Evolutionary conservation across 2,113 vertebrate genomes (phyloP), one percentile per base, ranked within the genome.

Genomic region (Odontophorus gujanensis): DNA sequence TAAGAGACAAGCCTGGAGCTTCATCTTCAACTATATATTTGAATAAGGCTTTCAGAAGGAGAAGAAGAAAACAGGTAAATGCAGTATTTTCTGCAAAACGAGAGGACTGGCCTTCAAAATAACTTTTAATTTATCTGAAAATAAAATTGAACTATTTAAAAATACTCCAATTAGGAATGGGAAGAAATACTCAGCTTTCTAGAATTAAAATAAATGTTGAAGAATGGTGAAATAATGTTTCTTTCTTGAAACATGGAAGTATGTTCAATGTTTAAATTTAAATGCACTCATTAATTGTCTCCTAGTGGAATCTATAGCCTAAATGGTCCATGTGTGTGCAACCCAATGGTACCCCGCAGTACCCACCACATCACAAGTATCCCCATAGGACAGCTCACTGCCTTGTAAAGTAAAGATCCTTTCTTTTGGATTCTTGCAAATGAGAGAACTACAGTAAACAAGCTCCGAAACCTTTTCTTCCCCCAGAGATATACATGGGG

Each of bases 31-130:
- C 55, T 89, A 90, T 83, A 10, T 84, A 67, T 85, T 85, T 77
- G 42, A 95, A 77, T 32, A 63, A 4, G 26, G 15, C 14, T 91
- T 95, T 90, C 89, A 81, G 85, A 95, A 86, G 48, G 16, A 85
- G 57, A 32, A 61, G 93, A 85, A 85, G 85, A 51, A 53, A 76
- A 87, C n/a, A 83, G 81, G 50, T 22, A 85, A 85, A 90, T 21
- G 42, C 18, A 73, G 6, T 79, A 58, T 66, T 81, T 95, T 65
- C 28, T 71, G 24, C 38, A 43, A 79, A 42, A 85, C 11, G 15
- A 76, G 69, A 78, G 1, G 2, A 57, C 15, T 85, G 51, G 8
- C 51, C 61, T 61, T 92, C 67, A 85, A 80, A 94, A 88, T 62
- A 15, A 63, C 8, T 92, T 85, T 67, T 84, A 77, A 45, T 82